Percentiles rank a stretch among this genome's conserved stretches.
Evolutionary conservation across 1,140 invertebrate genomes (phyloP).

Genomic region (Zaprionus vittiger): DNA sequence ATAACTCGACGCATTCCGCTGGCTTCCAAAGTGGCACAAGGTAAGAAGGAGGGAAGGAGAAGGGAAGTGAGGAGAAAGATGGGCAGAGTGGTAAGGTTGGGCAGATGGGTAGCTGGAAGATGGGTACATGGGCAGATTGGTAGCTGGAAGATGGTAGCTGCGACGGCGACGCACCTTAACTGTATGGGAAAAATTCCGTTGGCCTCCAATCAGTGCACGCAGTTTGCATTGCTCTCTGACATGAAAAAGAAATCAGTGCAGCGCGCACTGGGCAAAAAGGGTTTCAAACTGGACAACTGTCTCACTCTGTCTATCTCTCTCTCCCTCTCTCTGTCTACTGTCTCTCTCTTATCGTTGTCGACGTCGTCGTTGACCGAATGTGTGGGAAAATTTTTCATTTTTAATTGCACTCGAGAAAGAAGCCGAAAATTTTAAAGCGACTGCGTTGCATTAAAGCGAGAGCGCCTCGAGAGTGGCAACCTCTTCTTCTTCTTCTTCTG

Average conservation of each 20-base stretch:
- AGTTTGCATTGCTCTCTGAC: conserved; percentile 75
- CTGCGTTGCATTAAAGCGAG: conserved; percentile 35
- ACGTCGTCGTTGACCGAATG: conserved; percentile 66
- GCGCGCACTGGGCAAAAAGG: conserved; percentile 8
- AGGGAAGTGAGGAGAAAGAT: background rate
- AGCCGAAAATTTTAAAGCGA: conserved; percentile 61
- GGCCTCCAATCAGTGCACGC: conserved; percentile 78
- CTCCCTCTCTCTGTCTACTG: conserved; percentile 11
- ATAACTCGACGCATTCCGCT: conserved; percentile 71
- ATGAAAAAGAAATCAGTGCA: conserved; percentile 83
- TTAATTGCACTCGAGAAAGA: conserved; percentile 71
- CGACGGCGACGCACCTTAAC: conserved; percentile 8
- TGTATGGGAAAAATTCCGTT: conserved; percentile 80
- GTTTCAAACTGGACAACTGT: conserved; percentile 7
- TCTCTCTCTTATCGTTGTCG: conserved; percentile 37
- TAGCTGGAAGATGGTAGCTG: conserved; percentile 1
- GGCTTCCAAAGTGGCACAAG: conserved; percentile 76
- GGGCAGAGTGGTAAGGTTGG: too few species aligned
- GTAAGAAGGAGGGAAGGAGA: conserved; percentile 32
- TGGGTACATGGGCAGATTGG: too few species aligned
- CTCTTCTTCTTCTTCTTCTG: background rate
- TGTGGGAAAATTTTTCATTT: conserved; percentile 83
- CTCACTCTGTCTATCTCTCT: conserved; percentile 1
- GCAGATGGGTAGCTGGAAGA: too few species aligned
- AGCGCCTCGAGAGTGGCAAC: too few species aligned